Percentiles rank a stretch among this genome's conserved stretches.
These are phyloP conservation scores for Squalus acanthias DNA, from an alignment of 2,797 vertebrate species.

Conservation along the genomic window DNA sequence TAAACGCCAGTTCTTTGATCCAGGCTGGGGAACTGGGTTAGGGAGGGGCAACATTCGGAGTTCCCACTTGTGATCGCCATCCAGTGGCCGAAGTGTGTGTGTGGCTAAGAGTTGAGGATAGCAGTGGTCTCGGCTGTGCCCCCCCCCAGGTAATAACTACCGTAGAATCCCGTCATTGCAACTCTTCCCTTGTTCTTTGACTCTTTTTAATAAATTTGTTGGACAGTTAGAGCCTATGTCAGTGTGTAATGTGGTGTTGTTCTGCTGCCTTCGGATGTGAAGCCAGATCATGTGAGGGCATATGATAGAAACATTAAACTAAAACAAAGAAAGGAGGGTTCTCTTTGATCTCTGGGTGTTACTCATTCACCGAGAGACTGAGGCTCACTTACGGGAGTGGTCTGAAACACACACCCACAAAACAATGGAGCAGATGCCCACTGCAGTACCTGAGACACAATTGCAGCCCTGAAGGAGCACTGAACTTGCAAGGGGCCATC, in stretches of 20 bases:
- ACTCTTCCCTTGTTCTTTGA: background rate
- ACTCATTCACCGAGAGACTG: background rate
- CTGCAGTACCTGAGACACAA: background rate
- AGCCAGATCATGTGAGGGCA: background rate
- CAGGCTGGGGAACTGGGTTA: background rate
- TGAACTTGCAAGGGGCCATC: background rate
- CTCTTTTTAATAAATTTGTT: background rate
- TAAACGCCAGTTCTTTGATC: background rate
- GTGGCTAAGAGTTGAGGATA: background rate
- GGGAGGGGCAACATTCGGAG: background rate
- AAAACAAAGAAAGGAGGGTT: no score
- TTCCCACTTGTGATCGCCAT: background rate
- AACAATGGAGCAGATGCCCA: background rate
- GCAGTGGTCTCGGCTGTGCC: background rate
- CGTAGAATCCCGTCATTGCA: background rate
- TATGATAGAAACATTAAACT: background rate
- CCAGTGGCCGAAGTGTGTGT: background rate
- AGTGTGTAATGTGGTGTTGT: background rate
- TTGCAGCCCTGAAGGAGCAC: background rate
- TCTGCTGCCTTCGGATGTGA: background rate
- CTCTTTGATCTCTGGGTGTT: background rate
- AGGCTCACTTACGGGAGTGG: background rate
- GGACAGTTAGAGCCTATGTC: background rate
- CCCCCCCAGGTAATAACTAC: background rate
- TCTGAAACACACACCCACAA: background rate